Conservation (phyloP, 1,140 invertebrate genomes). For the Pachypsylla venusta region DNA sequence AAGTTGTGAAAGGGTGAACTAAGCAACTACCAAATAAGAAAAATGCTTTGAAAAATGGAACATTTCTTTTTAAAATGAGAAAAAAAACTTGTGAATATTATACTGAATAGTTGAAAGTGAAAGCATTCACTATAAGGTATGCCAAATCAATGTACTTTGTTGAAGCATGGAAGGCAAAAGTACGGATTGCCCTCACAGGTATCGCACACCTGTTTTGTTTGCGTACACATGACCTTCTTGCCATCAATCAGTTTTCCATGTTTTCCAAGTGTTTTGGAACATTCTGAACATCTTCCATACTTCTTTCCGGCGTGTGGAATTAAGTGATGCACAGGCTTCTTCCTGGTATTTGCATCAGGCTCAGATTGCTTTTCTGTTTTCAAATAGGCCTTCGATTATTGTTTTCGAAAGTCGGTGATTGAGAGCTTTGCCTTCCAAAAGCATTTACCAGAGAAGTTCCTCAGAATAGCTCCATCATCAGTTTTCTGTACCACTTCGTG, state of each 20-base stretch:
- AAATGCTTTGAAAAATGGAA: too few species aligned
- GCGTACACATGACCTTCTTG: neutral
- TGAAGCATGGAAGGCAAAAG: constrained; percentile 2
- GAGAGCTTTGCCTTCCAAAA: constrained; percentile 20
- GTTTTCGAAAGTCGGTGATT: too few species aligned
- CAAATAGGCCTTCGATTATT: too few species aligned
- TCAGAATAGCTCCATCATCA: constrained; percentile 27
- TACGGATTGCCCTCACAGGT: neutral
- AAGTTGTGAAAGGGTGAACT: too few species aligned
- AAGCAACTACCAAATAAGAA: too few species aligned
- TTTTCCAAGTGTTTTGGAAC: neutral
- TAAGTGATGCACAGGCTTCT: neutral
- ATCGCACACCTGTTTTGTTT: neutral
- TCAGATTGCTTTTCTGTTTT: too few species aligned
- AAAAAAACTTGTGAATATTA: too few species aligned
- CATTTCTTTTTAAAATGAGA: too few species aligned
- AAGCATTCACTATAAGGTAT: too few species aligned
- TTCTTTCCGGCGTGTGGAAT: neutral
- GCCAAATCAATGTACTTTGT: neutral
- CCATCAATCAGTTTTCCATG: neutral
- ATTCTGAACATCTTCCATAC: neutral
- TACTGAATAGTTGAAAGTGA: too few species aligned
- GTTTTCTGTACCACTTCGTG: constrained; percentile 30
- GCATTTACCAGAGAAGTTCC: constrained; percentile 28
- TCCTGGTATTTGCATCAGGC: too few species aligned